phyloP scores from a whole-genome alignment of 1,140 invertebrate genomes.

The Papilio machaon region DNA sequence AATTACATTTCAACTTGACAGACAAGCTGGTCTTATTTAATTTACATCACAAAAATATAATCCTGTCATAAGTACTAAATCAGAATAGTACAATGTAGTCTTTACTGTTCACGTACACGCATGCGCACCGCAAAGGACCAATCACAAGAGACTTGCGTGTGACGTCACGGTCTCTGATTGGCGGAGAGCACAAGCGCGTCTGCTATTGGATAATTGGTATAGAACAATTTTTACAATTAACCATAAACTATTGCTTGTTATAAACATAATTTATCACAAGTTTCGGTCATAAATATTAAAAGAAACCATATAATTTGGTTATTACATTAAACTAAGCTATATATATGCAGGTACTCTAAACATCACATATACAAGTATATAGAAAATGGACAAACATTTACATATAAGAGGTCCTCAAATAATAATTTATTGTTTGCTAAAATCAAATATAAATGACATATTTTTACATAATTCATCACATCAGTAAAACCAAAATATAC shows the following conservation, averaged over 20 bases:
- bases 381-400: background rate
- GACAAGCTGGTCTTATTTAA: background rate
- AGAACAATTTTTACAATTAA: background rate
- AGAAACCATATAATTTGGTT: slow-evolving; percentile 10
- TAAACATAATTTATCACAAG: slow-evolving; percentile 17
- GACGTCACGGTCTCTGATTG: background rate
- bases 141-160: background rate
- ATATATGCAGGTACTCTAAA: slow-evolving; percentile 1
- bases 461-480: background rate
- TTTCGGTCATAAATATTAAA: background rate
- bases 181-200: background rate
- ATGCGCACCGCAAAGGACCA: background rate
- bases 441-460: background rate
- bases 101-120: background rate
- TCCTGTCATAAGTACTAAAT: background rate
- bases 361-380: background rate
- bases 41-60: slow-evolving; percentile 22
- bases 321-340: background rate
- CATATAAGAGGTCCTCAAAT: background rate
- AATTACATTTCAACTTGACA: slow-evolving; percentile 1
- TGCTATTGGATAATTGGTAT: background rate
- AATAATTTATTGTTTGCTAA: background rate
- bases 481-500: background rate
- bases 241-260: background rate
- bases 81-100: background rate